Evolutionary conservation across 2,888 invertebrate genomes (phyloP), one percentile per base, ranked within the genome.

Genomic region (Philereme transversata): DNA sequence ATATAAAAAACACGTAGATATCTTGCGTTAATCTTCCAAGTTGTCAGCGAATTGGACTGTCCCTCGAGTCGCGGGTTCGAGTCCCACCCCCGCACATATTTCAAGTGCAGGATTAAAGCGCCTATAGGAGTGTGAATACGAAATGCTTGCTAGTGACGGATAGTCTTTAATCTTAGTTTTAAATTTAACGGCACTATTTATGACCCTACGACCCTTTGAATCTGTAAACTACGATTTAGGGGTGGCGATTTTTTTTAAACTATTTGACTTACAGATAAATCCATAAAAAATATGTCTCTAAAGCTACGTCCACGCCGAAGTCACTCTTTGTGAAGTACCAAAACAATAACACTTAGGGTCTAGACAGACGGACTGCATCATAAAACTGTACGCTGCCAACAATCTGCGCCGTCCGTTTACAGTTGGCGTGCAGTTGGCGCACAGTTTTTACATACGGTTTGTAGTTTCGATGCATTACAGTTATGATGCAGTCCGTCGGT

Each of bases 31-130:
- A 88, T 86, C 86, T 83, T 74, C 69, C 70, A 3, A 67, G 84
- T 80, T 79, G 81, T 83, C 83, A 77, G 76, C 79, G 84, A 82
- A 87, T 85, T 82, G 84, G 79, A 82, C 79, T 70, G 70, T 72
- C 83, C 85, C 74, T 72, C 66, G 81, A 52, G 49, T 43, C 53
- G 55, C 71, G 76, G 70, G 76, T 78, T 77, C 75, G 72, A 61
- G 38, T 62, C 70, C 65, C 65, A 53, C 60, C 81, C 84, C 73
- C 72, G 67, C 81, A 85, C 88, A 91, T 89, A 90, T 88, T 90
- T 91, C 88, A 91, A 91, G 89, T 82, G 84, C 86, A 84, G 89
- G 89, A 88, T 90, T 90, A 90, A 83, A 85, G 77, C 81, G 84
- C 84, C 81, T 82, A 80, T 81, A 75, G 78, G 82, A 88, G 90